Conservation (phyloP, 2,888 invertebrate species). For the Glomeris marginata region DNA sequence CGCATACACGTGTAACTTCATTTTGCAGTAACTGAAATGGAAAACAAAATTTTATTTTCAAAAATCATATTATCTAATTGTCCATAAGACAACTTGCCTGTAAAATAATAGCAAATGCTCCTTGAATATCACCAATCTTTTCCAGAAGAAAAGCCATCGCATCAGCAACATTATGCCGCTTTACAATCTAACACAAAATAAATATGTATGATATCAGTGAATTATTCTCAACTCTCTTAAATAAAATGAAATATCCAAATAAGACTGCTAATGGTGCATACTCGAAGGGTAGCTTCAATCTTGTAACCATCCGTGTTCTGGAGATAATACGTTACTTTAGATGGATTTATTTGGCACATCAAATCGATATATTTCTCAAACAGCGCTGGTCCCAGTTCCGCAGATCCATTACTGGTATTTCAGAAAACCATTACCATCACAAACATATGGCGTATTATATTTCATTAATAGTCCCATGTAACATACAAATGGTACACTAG, state of each 20-base stretch:
- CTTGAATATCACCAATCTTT: conserved; percentile 53
- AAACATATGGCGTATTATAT: not conserved
- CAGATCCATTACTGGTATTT: not conserved
- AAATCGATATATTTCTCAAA: conserved; percentile 46
- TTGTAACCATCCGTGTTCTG: conserved; percentile 42
- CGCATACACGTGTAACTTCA: not conserved
- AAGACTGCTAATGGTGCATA: too few relatives aligned
- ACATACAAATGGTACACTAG: conserved; percentile 35
- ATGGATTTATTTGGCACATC: conserved; percentile 42
- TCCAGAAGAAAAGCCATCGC: conserved; percentile 59
- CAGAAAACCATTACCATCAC: not conserved
- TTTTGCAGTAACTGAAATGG: conserved; percentile 17
- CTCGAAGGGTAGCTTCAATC: conserved; percentile 42
- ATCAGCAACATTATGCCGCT: conserved; percentile 43
- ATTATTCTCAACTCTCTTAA: not conserved
- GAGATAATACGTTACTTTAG: conserved; percentile 39
- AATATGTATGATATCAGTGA: not conserved
- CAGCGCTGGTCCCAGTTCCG: conserved; percentile 29
- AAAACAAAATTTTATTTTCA: not conserved
- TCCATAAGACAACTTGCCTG: conserved; percentile 18
- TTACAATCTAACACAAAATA: conserved; percentile 40
- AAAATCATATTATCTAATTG: not conserved
- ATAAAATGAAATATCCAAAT: conserved; percentile 1
- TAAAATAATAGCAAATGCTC: conserved; percentile 43
- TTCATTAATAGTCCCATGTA: conserved; percentile 16